Conservation (phyloP, 2,888 invertebrate genomes). For the Cantharis rustica region DNA sequence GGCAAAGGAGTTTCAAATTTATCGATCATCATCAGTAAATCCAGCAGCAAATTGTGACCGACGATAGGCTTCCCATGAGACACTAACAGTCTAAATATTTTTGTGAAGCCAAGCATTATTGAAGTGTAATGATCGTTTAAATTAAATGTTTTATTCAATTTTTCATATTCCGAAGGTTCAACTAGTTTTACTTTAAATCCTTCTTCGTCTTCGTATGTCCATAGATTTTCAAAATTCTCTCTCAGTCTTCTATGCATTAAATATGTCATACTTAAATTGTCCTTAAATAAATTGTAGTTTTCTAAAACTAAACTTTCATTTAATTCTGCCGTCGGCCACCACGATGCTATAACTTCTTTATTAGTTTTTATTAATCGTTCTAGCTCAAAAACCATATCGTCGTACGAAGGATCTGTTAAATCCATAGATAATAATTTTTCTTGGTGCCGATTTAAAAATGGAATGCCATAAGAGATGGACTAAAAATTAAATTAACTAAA, state of each 20-base stretch:
- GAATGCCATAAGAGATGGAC: slow-evolving; percentile 71
- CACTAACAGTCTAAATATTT: slow-evolving; percentile 66
- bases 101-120: slow-evolving; percentile 68
- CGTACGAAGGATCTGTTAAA: slow-evolving; percentile 34
- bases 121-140: slow-evolving; percentile 60
- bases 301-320: slow-evolving; percentile 44
- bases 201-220: slow-evolving; percentile 46
- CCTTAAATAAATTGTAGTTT: slow-evolving; percentile 44
- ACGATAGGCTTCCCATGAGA: slow-evolving; percentile 70
- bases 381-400: slow-evolving; percentile 43
- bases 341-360: slow-evolving; percentile 46
- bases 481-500: slow-evolving; percentile 51
- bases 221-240: slow-evolving; percentile 56
- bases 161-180: slow-evolving; percentile 42
- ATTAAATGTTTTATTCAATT: slow-evolving; percentile 47
- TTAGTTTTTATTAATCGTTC: slow-evolving; percentile 54
- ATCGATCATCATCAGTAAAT: slow-evolving; percentile 71
- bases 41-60: slow-evolving; percentile 76
- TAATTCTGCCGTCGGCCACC: slow-evolving; percentile 46
- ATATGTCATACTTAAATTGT: slow-evolving; percentile 61
- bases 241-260: slow-evolving; percentile 65
- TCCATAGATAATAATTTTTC: slow-evolving; percentile 48
- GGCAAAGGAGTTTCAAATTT: slow-evolving; percentile 75
- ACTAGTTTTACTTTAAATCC: slow-evolving; percentile 53
- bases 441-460: slow-evolving; percentile 66